Percentiles rank a stretch among this genome's conserved stretches.
phyloP scores from a whole-genome alignment of 2,113 vertebrate species.

The Petroica traversi region DNA sequence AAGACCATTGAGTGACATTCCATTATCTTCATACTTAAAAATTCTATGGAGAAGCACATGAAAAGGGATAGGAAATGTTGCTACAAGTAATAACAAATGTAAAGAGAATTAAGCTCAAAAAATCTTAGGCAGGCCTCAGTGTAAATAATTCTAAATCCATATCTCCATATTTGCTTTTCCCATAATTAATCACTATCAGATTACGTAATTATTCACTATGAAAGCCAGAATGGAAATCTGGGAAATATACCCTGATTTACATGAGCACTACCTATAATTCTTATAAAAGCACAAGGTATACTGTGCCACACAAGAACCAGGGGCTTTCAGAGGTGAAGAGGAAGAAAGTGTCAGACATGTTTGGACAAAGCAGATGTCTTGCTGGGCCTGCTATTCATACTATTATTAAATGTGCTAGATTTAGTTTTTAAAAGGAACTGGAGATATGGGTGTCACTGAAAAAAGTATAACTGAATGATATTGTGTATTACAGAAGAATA shows the following conservation, averaged over 20 bases:
- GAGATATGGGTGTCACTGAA: background rate
- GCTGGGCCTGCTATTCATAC: background rate
- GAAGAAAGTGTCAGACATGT: background rate
- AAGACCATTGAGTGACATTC: background rate
- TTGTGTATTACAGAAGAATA: background rate
- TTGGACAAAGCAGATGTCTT: background rate
- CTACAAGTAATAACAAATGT: background rate
- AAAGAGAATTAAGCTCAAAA: background rate
- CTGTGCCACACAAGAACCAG: background rate
- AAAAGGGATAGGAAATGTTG: background rate
- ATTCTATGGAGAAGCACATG: background rate
- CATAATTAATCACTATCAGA: background rate
- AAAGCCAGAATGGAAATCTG: background rate
- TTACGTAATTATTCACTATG: background rate
- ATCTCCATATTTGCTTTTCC: background rate
- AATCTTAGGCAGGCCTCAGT: background rate
- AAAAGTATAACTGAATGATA: background rate
- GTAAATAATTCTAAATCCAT: background rate
- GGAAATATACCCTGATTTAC: background rate
- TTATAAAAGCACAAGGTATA: background rate
- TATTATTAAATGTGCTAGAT: background rate
- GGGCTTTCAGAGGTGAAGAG: background rate
- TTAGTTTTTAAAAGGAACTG: background rate
- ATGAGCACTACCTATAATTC: background rate
- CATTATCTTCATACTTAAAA: background rate